These are phyloP conservation scores for Phengaris arion DNA, from an alignment of 2,888 invertebrate genomes.

Conservation along the genomic window DNA sequence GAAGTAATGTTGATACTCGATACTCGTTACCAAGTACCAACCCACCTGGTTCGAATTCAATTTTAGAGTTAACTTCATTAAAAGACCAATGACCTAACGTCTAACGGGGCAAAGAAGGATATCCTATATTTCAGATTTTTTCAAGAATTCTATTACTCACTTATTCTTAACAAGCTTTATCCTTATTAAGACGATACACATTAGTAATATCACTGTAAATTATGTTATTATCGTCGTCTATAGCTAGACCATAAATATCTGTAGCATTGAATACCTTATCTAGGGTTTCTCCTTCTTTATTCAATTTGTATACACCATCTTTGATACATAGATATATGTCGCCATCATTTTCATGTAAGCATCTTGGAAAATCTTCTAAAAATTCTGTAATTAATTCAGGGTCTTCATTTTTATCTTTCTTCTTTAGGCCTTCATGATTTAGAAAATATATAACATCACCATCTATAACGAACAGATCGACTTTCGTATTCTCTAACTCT, in stretches of 20 bases:
- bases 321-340: constrained; percentile 51
- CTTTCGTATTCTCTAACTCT: constrained; percentile 64
- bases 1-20: too few species aligned
- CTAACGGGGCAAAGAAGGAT: constrained; percentile 28
- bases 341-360: constrained; percentile 54
- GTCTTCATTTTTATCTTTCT: constrained; percentile 54
- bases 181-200: constrained; percentile 43
- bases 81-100: constrained; percentile 1
- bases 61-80: background rate
- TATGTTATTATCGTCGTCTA: constrained; percentile 61
- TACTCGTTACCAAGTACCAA: background rate
- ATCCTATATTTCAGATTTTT: constrained; percentile 30
- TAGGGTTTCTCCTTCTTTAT: constrained; percentile 45
- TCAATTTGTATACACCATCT: constrained; percentile 56
- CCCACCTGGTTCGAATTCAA: background rate
- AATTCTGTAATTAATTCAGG: constrained; percentile 34
- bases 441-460: constrained; percentile 55
- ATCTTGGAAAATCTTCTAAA: constrained; percentile 46
- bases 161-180: constrained; percentile 38
- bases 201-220: constrained; percentile 55
- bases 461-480: constrained; percentile 61
- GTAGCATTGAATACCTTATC: constrained; percentile 49
- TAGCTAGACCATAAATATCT: constrained; percentile 48
- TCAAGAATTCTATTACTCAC: constrained; percentile 31
- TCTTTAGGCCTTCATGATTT: constrained; percentile 58